Base-by-base conservation (phyloP, 2,113 vertebrate genomes). In the Oncorhynchus keta region DNA sequence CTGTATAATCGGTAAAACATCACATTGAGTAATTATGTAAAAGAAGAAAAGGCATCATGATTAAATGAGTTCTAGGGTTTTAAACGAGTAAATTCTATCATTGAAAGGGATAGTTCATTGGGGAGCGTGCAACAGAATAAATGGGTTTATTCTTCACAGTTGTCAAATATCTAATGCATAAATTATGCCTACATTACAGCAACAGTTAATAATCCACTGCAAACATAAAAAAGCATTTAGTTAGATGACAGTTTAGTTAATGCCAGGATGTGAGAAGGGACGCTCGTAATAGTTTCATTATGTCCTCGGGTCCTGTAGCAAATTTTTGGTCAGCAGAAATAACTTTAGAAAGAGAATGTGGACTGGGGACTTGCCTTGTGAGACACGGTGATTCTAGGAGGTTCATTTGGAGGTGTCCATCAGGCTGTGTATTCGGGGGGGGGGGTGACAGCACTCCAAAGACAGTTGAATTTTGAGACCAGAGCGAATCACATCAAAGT, bases 131-230 rank as follows among this genome's bases (percentile, higher is more conserved):
- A 26, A 68, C 57, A 76, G 77, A 80, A 81, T 79, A 82, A 85
- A 83, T 66, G 73, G 73, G 66, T 85, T 84, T 85, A 76, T 85
- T 76, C 74, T 84, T 82, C 75, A 72, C 80, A 79, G 81, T 87
- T 84, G 81, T 84, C 82, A 84, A 81, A 86, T 82, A 82, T 85
- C 76, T 76, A 85, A 85, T 87, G 81, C 83, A 83, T 85, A 83
- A 87, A 83, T 83, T 81, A 85, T 62, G 70, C 70, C 70, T 66
- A 76, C 68, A 78, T 85, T 83, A 85, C 70, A 73, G 61, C 72
- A 57, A 66, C 74, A 62, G 72, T 84, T 78, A 83, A 83, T 79
- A 83, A 70, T 81, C 78, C 81, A 75, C 68, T 76, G 85, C 83
- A 87, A 87, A 84, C 79, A 85, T 78, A 82, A 83, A 85, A 87